Base-by-base conservation (phyloP, 2,888 invertebrate genomes). In the Ormyrus pomaceus region DNA sequence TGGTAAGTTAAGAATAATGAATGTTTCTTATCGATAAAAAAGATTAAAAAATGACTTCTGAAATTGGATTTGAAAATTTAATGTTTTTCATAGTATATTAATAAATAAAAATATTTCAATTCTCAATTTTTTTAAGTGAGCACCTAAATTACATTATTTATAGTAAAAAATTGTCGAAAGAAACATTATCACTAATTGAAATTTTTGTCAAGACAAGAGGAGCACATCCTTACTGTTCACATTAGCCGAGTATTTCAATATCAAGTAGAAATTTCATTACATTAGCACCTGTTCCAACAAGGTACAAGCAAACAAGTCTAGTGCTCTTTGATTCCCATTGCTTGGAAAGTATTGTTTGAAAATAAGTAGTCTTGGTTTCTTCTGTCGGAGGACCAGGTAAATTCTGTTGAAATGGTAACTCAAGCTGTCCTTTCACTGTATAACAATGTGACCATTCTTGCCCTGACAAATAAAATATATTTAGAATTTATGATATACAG, bases 241-340 rank as follows among this genome's bases (percentile, higher is more conserved):
- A 97, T 98, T 98, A 99, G 91, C 98, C 95, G 84, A 99, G 93
- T 84, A 99, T 92, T 69, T n/a, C n/a, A n/a, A n/a, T n/a, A n/a
- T n/a, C n/a, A n/a, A n/a, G n/a, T n/a, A n/a, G n/a, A n/a, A n/a
- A n/a, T n/a, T n/a, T n/a, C n/a, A n/a, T 93, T 93, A 97, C 97
- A 93, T 99, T 99, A 92, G 99, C 99, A 65, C 99, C 99, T 61
- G 99, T 99, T 51, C 99, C 99, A 50, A 99, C 99, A 84, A 99
- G 92, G 89, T 99, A 99, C 83, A 99, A 93, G 90, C 98, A 98
- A 56, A 99, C 93, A 4, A 97, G 97, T 87, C 95, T 95, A 19
- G 92, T 91, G 83, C 93, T 92, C 77, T 93, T 91, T 0, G 93
- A 92, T 73, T 89, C 91, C 98, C 98, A 98, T 85, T 94, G 93